Percentiles rank a stretch among this genome's conserved stretches.
Conservation (phyloP, 2,888 invertebrate genomes). For the Nesidiocoris tenuis region DNA sequence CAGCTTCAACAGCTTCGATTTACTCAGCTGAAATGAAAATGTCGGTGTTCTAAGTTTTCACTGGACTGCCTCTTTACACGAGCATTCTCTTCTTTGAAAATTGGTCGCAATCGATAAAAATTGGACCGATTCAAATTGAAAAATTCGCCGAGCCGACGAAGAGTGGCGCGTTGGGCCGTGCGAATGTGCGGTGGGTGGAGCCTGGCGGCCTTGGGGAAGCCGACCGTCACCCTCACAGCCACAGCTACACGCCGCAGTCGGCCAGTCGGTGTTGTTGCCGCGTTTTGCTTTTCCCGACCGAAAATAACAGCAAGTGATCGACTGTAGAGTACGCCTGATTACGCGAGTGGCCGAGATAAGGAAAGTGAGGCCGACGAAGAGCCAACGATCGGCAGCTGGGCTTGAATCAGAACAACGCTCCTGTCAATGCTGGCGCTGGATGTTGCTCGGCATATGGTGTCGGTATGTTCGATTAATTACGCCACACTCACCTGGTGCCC, state of each 20-base stretch:
- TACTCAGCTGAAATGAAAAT: too few relatives aligned
- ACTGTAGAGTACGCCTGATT: not conserved
- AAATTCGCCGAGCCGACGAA: not conserved
- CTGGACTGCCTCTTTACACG: too few relatives aligned
- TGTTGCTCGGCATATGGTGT: not conserved
- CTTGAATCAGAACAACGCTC: not conserved
- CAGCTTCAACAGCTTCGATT: too few relatives aligned
- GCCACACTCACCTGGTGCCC: too few relatives aligned
- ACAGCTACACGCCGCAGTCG: not conserved
- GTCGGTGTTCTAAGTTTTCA: too few relatives aligned
- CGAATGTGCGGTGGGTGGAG: not conserved
- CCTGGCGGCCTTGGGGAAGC: not conserved
- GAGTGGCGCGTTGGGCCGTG: not conserved
- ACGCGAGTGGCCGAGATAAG: not conserved
- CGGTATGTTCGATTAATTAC: not conserved
- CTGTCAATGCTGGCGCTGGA: too few relatives aligned
- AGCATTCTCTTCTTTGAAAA: too few relatives aligned
- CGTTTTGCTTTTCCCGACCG: not conserved
- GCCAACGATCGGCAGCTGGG: too few relatives aligned
- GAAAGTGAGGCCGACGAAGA: not conserved
- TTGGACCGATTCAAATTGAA: not conserved
- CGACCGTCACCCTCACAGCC: not conserved
- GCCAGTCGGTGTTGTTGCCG: not conserved
- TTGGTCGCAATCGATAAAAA: too few relatives aligned
- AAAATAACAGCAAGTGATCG: not conserved